Conservation (phyloP, 2,113 vertebrate species). For the Physeter macrocephalus region DNA sequence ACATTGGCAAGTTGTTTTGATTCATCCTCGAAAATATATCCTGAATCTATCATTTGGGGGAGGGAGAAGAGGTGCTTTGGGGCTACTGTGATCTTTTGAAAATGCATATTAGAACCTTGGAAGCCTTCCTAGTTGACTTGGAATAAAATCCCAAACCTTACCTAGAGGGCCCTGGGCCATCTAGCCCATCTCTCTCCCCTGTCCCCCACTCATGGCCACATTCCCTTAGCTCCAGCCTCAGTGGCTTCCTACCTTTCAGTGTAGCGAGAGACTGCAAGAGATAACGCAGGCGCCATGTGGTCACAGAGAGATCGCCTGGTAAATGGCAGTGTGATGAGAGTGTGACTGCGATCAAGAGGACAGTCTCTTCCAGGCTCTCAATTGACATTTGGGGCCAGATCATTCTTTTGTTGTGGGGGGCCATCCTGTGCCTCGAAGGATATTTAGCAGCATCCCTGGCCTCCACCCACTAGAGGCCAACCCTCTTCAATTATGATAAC, state of each 20-base stretch:
- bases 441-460: not conserved
- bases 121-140: not conserved
- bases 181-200: not conserved
- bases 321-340: not conserved
- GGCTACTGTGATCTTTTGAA: not conserved
- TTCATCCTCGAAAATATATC: not conserved
- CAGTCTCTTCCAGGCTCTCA: not conserved
- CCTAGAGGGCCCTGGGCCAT: not conserved
- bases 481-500: not conserved
- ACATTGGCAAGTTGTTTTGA: not conserved
- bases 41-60: not conserved
- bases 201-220: not conserved
- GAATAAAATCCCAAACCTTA: not conserved
- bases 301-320: not conserved
- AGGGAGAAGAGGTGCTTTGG: not conserved
- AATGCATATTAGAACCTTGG: not conserved
- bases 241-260: not conserved
- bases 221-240: not conserved
- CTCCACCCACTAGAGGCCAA: not conserved
- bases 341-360: not conserved
- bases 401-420: not conserved
- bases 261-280: not conserved
- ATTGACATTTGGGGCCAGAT: not conserved
- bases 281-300: not conserved
- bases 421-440: not conserved